Conservation (phyloP, 2,797 vertebrate species). For the Catamblyrhynchus diadema region DNA sequence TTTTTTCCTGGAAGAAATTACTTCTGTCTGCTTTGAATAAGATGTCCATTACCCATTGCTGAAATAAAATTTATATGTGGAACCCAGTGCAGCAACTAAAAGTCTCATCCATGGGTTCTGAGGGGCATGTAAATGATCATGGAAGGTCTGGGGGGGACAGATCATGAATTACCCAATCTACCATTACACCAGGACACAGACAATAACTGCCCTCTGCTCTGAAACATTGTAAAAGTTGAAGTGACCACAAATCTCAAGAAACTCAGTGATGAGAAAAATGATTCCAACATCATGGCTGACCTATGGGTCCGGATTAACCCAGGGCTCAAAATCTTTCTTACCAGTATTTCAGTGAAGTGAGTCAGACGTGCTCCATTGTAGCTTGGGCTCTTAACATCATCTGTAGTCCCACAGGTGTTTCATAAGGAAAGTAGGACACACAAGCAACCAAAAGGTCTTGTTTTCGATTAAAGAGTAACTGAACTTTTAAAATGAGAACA, state of each 20-base stretch:
- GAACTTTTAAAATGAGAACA: not conserved
- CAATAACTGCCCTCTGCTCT: not conserved
- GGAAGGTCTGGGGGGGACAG: not conserved
- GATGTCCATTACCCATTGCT: not conserved
- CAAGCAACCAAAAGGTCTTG: not conserved
- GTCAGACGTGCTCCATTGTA: not conserved
- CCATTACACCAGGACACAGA: not conserved
- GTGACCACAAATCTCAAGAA: not conserved
- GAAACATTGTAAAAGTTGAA: not conserved
- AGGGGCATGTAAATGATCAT: fast-evolving
- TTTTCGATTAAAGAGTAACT: not conserved
- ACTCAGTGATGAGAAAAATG: not conserved
- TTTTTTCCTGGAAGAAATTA: not conserved
- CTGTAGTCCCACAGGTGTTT: not conserved
- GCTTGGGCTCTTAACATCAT: not conserved
- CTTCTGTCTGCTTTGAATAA: not conserved
- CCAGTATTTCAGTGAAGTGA: not conserved
- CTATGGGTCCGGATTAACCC: not conserved
- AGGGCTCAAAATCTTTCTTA: not conserved
- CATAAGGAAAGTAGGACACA: not conserved
- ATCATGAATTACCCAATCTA: not conserved
- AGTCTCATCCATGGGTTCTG: not conserved
- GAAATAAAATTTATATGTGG: not conserved
- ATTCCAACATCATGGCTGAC: not conserved
- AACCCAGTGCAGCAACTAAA: not conserved